These are phyloP conservation scores for Trichonephila clavata DNA, from an alignment of 1,140 invertebrate species.

Conservation along the genomic window DNA sequence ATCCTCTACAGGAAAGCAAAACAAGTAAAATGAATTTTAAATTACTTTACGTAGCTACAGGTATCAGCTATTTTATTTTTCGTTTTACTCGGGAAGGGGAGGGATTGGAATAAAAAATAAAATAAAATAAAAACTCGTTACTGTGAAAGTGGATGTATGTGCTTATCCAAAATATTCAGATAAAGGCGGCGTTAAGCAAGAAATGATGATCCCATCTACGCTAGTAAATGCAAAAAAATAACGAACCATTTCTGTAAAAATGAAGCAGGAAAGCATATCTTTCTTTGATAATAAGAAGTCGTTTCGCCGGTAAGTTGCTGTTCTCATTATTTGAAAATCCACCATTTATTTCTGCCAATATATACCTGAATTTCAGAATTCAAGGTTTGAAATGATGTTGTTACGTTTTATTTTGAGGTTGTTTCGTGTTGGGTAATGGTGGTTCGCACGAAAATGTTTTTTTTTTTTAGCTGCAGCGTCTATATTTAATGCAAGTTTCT, in stretches of 20 bases:
- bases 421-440: slow-evolving; percentile 9
- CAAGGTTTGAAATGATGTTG: background rate
- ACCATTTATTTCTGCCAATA: slow-evolving; percentile 45
- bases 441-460: background rate
- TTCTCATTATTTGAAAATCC: slow-evolving; percentile 21
- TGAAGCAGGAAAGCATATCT: background rate
- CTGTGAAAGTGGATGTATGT: background rate
- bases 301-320: slow-evolving; percentile 28
- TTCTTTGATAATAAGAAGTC: background rate
- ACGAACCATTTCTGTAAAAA: slow-evolving; percentile 5
- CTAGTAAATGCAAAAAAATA: background rate
- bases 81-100: background rate
- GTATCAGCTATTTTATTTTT: background rate
- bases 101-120: background rate
- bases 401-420: background rate
- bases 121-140: slow-evolving; percentile 16
- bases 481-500: background rate
- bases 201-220: slow-evolving; percentile 24
- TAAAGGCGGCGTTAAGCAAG: slow-evolving; percentile 31
- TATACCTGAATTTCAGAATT: background rate
- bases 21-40: slow-evolving; percentile 24
- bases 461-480: background rate
- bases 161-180: slow-evolving; percentile 23
- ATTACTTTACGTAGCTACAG: background rate
- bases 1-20: background rate